A percentile compares a stretch with the other conserved stretches of the same genome.
phyloP scores from a whole-genome alignment of 2,113 vertebrate genomes.

The Glaucidium brasilianum region DNA sequence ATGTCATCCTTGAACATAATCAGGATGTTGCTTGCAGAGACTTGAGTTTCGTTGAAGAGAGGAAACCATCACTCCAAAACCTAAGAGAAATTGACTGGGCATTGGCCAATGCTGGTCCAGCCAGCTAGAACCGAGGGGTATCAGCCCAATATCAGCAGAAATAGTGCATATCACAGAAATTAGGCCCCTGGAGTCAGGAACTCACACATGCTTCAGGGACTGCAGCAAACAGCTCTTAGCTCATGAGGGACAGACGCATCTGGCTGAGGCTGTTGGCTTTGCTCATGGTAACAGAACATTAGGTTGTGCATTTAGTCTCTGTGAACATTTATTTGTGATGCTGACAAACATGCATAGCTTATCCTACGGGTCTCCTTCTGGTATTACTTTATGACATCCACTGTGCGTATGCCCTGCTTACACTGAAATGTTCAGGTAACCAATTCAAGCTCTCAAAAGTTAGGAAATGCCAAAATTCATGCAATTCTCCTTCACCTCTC shows the following conservation, averaged over 20 bases:
- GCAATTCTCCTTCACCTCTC: constrained; percentile 3
- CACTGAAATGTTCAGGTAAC: neutral
- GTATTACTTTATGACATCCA: neutral
- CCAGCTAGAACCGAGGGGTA: neutral
- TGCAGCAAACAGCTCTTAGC: neutral
- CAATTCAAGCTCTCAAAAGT: neutral
- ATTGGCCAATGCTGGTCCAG: neutral
- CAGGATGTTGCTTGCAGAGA: neutral
- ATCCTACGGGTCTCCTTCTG: neutral
- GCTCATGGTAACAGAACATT: neutral
- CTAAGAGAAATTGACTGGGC: neutral
- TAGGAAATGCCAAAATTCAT: constrained; percentile 8
- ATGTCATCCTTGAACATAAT: neutral
- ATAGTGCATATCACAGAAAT: neutral
- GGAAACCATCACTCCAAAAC: neutral
- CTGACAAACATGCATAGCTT: neutral
- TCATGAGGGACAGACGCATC: neutral
- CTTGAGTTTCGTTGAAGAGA: neutral
- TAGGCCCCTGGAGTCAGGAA: neutral
- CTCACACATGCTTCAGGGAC: neutral
- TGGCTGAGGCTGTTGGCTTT: neutral
- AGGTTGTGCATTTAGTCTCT: neutral
- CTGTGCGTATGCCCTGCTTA: neutral
- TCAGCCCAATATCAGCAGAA: neutral
- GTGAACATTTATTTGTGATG: neutral